phyloP scores from a whole-genome alignment of 2,888 invertebrate genomes.

The Acrocera orbiculus region DNA sequence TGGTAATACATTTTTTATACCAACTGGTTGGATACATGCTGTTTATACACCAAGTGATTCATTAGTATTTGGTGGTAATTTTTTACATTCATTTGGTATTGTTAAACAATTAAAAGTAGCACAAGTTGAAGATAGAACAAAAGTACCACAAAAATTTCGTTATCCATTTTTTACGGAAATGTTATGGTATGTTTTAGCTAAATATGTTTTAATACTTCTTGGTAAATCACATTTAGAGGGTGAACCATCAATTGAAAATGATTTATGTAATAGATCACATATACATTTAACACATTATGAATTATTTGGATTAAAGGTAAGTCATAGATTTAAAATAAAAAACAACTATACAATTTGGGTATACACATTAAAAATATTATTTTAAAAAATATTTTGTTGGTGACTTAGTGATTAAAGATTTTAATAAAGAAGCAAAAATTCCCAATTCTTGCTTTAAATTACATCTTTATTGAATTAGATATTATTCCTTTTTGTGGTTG shows the following conservation, averaged over 20 bases:
- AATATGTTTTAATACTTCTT: slow-evolving; percentile 74
- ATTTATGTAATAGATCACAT: slow-evolving; percentile 33
- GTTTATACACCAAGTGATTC: slow-evolving; percentile 94
- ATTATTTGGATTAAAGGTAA: slow-evolving; percentile 56
- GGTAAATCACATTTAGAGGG: slow-evolving; percentile 61
- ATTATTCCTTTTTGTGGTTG: too few species aligned
- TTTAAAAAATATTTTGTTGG: too few species aligned
- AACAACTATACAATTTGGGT: too few species aligned
- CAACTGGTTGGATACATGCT: slow-evolving; percentile 98
- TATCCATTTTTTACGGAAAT: slow-evolving; percentile 98
- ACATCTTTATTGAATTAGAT: too few species aligned
- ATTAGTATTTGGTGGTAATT: slow-evolving; percentile 95
- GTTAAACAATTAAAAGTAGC: slow-evolving; percentile 92
- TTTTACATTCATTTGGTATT: slow-evolving; percentile 88
- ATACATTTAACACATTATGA: slow-evolving; percentile 64
- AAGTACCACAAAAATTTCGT: slow-evolving; percentile 92
- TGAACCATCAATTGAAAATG: slow-evolving; percentile 23
- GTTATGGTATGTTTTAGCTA: slow-evolving; percentile 91
- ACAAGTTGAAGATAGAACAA: slow-evolving; percentile 85
- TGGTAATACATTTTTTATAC: slow-evolving; percentile 94
- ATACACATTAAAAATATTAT: too few species aligned
- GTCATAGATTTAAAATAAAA: too few species aligned
- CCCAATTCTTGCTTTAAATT: too few species aligned
- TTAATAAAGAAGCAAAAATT: too few species aligned
- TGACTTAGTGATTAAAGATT: too few species aligned